Evolutionary conservation across 2,797 vertebrate species (phyloP).

Genomic region (Glossophaga mutica): DNA sequence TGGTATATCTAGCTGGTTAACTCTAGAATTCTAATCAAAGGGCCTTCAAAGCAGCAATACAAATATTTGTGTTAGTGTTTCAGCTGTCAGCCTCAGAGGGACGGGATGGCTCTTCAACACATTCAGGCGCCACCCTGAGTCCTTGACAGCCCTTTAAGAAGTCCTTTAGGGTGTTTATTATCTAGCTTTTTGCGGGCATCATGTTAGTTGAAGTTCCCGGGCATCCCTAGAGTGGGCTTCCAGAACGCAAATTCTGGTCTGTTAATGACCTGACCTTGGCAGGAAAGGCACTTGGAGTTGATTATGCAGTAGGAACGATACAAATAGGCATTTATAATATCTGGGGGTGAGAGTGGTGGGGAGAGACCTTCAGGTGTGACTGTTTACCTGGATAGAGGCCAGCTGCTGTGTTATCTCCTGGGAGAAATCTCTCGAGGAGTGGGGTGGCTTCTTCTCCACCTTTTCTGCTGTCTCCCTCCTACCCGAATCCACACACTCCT

Average conservation of each 20-base stretch:
- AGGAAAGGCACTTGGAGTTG: neutral
- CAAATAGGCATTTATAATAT: neutral
- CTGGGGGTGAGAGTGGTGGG: neutral
- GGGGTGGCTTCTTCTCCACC: neutral
- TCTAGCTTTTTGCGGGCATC: neutral
- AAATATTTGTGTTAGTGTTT: constrained; percentile 27
- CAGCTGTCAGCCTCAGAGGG: neutral
- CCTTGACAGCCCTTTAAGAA: neutral
- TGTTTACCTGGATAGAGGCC: neutral
- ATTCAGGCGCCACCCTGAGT: neutral
- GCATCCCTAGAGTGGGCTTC: neutral
- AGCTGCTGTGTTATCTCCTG: neutral
- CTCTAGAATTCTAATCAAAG: constrained; percentile 45
- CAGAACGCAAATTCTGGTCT: neutral
- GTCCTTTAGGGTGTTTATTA: neutral
- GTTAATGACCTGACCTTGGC: neutral
- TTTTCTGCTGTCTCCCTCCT: neutral
- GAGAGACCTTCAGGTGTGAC: neutral
- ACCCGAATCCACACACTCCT: neutral
- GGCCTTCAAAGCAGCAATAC: constrained; percentile 16
- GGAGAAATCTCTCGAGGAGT: neutral
- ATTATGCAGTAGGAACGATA: neutral
- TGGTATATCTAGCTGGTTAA: constrained; percentile 40
- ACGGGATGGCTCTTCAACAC: neutral
- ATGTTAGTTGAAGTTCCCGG: too few species aligned